Base-by-base conservation (phyloP, 2,113 vertebrate species). In the Hippocampus guttulatus region DNA sequence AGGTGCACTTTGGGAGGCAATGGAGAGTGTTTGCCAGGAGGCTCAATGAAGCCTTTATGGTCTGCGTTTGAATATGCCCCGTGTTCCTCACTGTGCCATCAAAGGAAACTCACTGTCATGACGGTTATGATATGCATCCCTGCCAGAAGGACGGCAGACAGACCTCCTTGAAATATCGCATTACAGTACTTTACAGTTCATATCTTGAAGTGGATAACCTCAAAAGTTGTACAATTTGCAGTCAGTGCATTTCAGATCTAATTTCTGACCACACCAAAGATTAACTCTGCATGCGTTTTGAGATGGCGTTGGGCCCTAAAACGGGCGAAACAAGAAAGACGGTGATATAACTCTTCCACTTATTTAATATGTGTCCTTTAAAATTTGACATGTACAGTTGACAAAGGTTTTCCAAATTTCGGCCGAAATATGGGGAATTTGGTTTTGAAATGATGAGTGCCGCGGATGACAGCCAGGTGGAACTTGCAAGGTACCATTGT, bases 1-100 rank as follows among this genome's bases (percentile, higher is more conserved):
- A 90, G 85, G 88, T 90, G 88, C 87, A 89, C 69, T 83, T 73
- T 67, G 65, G 75, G 71, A 81, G 71, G 70, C 74, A 66, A 69
- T 68, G 43, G 67, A 71, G 68, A 60, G 72, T 79, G 68, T 76
- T 74, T 84, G 82, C 84, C 84, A 84, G 78, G 27, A 75, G 71
- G 67, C 67, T 91, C 88, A 91, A 91, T 90, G 86, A 88, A 81
- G 77, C 83, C 88, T 88, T 91, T 91, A 88, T 91, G 80, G 74
- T 58, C 71, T 69, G 45, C 5, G 60, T 88, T 81, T 91, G 82
- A 91, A 90, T 90, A 86, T 74, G 73, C 52, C 79, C 75, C 81
- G 88, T 88, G 89, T 88, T 77, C 67, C 74, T 62, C 73, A 67
- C 64, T 70, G 64, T 76, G 76, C 85, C 71, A 82, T 87, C 81